Evolutionary conservation across 2,888 invertebrate species (phyloP).

Genomic region (Lepeophtheirus nordmannii): DNA sequence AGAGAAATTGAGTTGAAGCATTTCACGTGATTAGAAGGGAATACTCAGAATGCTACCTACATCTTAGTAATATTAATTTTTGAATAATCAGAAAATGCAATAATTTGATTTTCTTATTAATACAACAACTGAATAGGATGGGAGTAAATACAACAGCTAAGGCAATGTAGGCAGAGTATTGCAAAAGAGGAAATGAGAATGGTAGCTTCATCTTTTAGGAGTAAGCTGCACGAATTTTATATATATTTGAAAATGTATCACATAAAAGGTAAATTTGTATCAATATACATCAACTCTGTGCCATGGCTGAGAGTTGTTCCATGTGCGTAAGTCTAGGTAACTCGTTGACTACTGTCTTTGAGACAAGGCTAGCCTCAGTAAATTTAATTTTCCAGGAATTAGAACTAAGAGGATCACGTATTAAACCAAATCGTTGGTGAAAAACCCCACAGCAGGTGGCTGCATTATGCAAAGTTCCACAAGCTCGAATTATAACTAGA

Average conservation of each 20-base stretch:
- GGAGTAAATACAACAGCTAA: no score
- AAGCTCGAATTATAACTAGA: constrained; percentile 43
- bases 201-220: neutral
- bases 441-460: constrained; percentile 44
- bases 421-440: constrained; percentile 47
- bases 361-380: constrained; percentile 32
- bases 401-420: constrained; percentile 45
- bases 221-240: neutral
- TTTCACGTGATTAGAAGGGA: no score
- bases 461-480: constrained; percentile 47
- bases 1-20: no score
- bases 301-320: neutral
- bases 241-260: no score
- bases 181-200: no score
- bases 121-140: no score
- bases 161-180: no score
- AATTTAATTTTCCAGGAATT: constrained; percentile 53
- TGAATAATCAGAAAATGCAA: no score
- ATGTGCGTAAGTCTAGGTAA: constrained; percentile 4
- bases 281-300: neutral
- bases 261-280: neutral
- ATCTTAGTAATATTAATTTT: no score
- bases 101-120: no score
- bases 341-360: neutral
- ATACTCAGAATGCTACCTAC: no score